Base-by-base conservation (phyloP, 1,140 invertebrate species). In the Aricia agestis region DNA sequence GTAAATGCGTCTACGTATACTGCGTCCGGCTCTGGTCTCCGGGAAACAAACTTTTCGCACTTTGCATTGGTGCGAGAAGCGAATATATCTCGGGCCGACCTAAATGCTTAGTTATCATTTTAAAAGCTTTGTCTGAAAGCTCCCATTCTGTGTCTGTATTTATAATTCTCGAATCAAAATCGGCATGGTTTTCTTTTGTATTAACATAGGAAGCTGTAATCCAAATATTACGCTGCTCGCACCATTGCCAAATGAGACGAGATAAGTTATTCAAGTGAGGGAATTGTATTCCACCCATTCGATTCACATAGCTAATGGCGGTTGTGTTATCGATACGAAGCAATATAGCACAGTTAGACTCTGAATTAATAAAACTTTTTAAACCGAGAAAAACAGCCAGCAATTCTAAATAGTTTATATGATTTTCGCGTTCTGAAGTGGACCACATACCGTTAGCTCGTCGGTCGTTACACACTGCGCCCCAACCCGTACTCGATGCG, bases 111-210 rank as follows among this genome's bases (percentile, higher is more conserved):
- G 32, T 41, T 41, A 42, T 45, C 6, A 41, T 18, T 41, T 45
- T 67, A n/a, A 19, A 63, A 10, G 59, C 19, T 25, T 63, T 25
- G 18, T 63, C 52, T 42, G 61, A 69, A 18, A 74, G 42, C 41
- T 72, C 66, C 73, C 73, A 72, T 59, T 74, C 70, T 13, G 32
- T 45, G 18, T 74, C 70, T 6, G 52, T 52, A 58, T 71, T 67
- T 36, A 71, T 17, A 13, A 15, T 67, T 58, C 70, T 32, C 19
- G 70, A 72, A 57, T 67, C 70, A 13, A 57, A n/a, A 67, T 72
- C 66, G 15, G 66, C 70, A 17, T 67, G 32, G 17, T 72, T 72
- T 7, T 67, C 18, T 67, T 36, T 58, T 45, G 66, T 32, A 10
- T 59, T 32, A 57, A 58, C 52, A 58, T 66, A 71, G n/a, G 45